phyloP scores from a whole-genome alignment of 2,888 invertebrate genomes.

The Aquatica leii region DNA sequence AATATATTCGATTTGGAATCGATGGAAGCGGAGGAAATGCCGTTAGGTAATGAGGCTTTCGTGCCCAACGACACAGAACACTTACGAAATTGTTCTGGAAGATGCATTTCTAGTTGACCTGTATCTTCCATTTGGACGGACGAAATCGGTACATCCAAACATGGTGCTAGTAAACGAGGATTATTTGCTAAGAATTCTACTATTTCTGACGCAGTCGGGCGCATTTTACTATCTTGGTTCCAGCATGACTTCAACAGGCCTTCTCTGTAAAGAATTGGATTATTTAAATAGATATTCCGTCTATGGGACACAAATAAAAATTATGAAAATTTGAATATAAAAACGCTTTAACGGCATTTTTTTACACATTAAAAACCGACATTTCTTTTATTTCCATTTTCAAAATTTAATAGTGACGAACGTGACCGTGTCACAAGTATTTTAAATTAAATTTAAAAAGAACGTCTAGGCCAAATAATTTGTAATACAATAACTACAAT shows the following conservation, averaged over 20 bases:
- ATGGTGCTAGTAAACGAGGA: constrained; percentile 79
- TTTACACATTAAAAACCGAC: too few species aligned
- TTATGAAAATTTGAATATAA: too few species aligned
- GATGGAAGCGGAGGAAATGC: constrained; percentile 34
- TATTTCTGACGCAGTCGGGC: constrained; percentile 81
- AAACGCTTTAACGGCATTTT: too few species aligned
- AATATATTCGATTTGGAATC: constrained; percentile 32
- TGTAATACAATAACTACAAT: too few species aligned
- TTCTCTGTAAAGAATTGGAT: constrained; percentile 74
- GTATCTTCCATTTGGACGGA: constrained; percentile 78
- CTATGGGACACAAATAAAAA: too few species aligned
- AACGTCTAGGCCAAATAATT: too few species aligned
- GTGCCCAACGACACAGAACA: constrained; percentile 53
- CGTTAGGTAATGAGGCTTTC: constrained; percentile 39
- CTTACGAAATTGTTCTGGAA: constrained; percentile 60
- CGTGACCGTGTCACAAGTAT: too few species aligned
- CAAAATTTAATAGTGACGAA: too few species aligned
- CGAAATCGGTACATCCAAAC: constrained; percentile 77
- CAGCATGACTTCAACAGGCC: constrained; percentile 82
- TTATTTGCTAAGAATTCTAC: constrained; percentile 82
- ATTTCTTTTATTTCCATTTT: too few species aligned
- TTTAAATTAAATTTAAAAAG: too few species aligned
- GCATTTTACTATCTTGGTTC: constrained; percentile 72
- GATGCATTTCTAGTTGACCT: constrained; percentile 65
- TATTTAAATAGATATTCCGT: too few species aligned